A percentile compares a stretch with the other conserved stretches of the same genome.
phyloP scores from a whole-genome alignment of 2,797 vertebrate species.

The Delichon dasypus region DNA sequence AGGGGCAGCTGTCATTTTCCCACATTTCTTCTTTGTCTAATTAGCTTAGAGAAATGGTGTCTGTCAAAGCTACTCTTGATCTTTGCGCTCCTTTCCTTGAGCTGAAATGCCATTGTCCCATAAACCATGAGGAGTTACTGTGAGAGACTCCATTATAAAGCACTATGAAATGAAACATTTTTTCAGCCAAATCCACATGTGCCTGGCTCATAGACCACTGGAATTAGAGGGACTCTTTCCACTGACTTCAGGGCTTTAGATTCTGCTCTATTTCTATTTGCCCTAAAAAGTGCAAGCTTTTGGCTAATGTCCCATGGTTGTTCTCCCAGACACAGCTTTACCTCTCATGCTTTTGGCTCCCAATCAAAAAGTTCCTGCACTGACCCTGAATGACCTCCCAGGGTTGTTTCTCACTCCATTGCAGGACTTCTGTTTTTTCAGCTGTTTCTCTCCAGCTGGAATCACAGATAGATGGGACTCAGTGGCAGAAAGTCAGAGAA shows the following conservation, averaged over 20 bases:
- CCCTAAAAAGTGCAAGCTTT: background rate
- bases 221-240: constrained; percentile 49
- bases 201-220: constrained; percentile 14
- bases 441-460: background rate
- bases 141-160: background rate
- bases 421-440: background rate
- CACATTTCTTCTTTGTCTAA: constrained; percentile 34
- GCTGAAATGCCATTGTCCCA: constrained; percentile 30
- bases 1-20: constrained; percentile 47
- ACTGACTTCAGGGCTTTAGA: constrained; percentile 22
- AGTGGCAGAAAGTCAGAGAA: background rate
- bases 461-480: background rate
- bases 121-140: background rate
- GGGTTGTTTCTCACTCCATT: background rate
- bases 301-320: background rate
- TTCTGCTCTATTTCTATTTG: background rate
- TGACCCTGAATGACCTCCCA: background rate
- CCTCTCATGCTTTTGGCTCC: background rate
- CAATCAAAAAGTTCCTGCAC: background rate
- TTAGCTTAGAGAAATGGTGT: constrained; percentile 42
- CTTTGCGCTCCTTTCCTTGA: background rate
- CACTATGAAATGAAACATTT: background rate
- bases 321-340: background rate
- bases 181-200: constrained; percentile 38
- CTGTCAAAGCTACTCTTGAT: constrained; percentile 35